These are phyloP conservation scores for Spodoptera frugiperda DNA, from an alignment of 1,140 invertebrate genomes.

Conservation along the genomic window DNA sequence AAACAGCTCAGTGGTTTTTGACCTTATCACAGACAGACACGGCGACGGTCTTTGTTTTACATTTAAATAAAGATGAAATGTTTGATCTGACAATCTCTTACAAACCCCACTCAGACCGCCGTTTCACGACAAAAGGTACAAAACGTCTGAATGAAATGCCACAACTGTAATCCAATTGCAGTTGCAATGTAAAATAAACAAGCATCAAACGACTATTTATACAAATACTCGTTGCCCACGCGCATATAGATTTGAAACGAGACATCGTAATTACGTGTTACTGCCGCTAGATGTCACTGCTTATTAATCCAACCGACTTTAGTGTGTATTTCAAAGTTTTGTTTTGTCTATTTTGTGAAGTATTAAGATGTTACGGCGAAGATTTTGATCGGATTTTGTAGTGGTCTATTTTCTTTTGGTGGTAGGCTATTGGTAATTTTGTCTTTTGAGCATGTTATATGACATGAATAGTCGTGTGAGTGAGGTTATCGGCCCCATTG, in stretches of 20 bases:
- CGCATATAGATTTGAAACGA: slow-evolving; percentile 24
- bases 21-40: neutral
- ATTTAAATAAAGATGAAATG: neutral
- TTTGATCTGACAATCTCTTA: neutral
- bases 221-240: slow-evolving; percentile 20
- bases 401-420: too few species aligned
- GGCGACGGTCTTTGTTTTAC: too few species aligned
- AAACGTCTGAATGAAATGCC: slow-evolving; percentile 24
- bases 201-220: slow-evolving; percentile 33
- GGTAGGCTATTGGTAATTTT: too few species aligned
- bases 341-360: neutral
- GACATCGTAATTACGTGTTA: slow-evolving; percentile 35
- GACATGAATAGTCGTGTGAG: too few species aligned
- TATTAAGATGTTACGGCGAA: too few species aligned
- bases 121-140: neutral
- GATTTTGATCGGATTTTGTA: too few species aligned
- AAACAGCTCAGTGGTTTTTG: too few species aligned
- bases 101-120: neutral
- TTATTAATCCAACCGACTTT: slow-evolving; percentile 13
- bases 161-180: neutral
- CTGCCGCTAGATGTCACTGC: slow-evolving; percentile 30
- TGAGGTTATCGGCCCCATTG: too few species aligned
- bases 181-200: slow-evolving; percentile 24
- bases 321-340: neutral
- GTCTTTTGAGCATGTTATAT: too few species aligned